These are phyloP conservation scores for Cheiracanthium punctorium DNA, from an alignment of 2,888 invertebrate genomes.

Conservation along the genomic window DNA sequence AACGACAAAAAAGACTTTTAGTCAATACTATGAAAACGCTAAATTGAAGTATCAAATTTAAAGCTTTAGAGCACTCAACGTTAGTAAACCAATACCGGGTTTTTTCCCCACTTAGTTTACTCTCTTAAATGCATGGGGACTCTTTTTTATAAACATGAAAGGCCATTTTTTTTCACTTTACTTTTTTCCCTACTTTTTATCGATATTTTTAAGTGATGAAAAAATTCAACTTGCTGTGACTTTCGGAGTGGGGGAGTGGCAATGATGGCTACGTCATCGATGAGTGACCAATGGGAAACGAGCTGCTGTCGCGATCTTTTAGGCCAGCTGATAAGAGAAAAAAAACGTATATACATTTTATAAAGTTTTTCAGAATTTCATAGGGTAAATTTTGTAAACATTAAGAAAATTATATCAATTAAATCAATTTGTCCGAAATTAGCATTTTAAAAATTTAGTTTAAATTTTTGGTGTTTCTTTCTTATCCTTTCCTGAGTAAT, in stretches of 20 bases:
- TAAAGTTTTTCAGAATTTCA: no score
- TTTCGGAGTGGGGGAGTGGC: constrained; percentile 21
- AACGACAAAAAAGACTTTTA: neutral
- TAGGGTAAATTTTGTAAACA: no score
- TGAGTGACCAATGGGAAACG: neutral
- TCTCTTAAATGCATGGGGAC: constrained; percentile 65
- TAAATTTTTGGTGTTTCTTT: no score
- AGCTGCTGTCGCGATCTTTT: neutral
- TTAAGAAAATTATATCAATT: no score
- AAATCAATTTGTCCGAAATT: no score
- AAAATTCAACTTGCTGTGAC: constrained; percentile 47
- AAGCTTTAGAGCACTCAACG: constrained; percentile 56
- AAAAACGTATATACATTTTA: no score
- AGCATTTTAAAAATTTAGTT: no score
- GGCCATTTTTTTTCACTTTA: constrained; percentile 48
- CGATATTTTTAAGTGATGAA: neutral
- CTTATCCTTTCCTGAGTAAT: no score
- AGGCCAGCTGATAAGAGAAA: no score
- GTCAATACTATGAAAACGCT: constrained; percentile 17
- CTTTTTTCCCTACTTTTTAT: constrained; percentile 13
- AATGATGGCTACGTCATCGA: neutral
- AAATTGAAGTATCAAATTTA: constrained; percentile 54
- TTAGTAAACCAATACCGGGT: constrained; percentile 51
- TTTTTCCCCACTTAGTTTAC: constrained; percentile 38
- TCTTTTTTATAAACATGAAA: constrained; percentile 37